phyloP scores from a whole-genome alignment of 1,140 invertebrate species.

The Anoplolepis gracilipes region DNA sequence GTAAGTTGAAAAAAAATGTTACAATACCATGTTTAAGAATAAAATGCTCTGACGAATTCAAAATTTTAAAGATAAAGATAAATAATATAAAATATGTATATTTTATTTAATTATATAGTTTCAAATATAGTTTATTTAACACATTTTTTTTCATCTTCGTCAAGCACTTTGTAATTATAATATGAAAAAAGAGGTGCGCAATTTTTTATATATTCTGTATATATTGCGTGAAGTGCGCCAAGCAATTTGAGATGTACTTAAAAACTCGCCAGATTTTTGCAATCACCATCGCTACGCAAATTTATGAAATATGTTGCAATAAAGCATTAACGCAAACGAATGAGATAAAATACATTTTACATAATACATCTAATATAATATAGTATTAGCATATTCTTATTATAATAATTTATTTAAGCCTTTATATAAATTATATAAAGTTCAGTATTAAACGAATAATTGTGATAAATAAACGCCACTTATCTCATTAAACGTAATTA shows the following conservation, averaged over 20 bases:
- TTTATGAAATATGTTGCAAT: neutral
- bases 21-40: neutral
- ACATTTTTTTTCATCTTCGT: neutral
- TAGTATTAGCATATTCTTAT: neutral
- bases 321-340: neutral
- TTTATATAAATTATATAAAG: neutral
- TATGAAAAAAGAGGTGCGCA: neutral
- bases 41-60: neutral
- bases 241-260: constrained; percentile 54
- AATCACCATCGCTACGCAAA: constrained; percentile 3
- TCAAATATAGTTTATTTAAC: neutral
- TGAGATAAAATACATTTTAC: constrained; percentile 9
- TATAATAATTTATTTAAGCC: neutral
- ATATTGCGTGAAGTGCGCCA: constrained; percentile 24
- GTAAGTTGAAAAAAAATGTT: neutral
- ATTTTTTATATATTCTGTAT: constrained; percentile 44
- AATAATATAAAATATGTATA: neutral
- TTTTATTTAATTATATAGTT: neutral
- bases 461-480: neutral
- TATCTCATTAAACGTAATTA: constrained; percentile 17
- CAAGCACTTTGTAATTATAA: neutral
- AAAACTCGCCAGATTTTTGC: constrained; percentile 59
- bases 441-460: constrained; percentile 12
- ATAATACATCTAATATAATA: constrained; percentile 3
- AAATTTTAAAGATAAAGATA: neutral